Percentiles rank a stretch among this genome's conserved stretches.
Conservation (phyloP, 2,888 invertebrate species). For the Myathropa florea region DNA sequence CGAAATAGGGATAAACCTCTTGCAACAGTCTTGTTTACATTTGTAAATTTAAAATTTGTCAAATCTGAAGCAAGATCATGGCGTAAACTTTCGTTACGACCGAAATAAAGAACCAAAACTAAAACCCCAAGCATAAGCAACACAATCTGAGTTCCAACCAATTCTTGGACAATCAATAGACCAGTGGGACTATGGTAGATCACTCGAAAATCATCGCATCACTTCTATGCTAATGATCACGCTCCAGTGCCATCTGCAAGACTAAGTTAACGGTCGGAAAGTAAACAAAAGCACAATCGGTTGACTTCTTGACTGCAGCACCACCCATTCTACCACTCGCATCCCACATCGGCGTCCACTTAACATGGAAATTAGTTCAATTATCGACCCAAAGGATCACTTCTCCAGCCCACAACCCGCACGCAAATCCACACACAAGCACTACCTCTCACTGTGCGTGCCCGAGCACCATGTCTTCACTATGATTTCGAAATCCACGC, state of each 20-base stretch:
- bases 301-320: not conserved
- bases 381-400: slow-evolving; percentile 27
- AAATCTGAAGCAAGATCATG: too few relatives aligned
- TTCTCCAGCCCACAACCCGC: slow-evolving; percentile 42
- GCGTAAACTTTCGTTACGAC: too few relatives aligned
- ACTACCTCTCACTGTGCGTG: slow-evolving; percentile 36
- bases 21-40: too few relatives aligned
- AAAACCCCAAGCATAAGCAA: too few relatives aligned
- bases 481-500: too few relatives aligned
- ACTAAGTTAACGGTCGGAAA: not conserved
- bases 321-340: not conserved
- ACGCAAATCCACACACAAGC: not conserved
- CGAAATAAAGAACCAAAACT: too few relatives aligned
- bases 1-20: too few relatives aligned
- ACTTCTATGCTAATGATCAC: not conserved
- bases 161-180: too few relatives aligned
- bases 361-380: slow-evolving; percentile 48
- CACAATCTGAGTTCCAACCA: too few relatives aligned
- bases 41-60: too few relatives aligned
- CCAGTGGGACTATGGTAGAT: too few relatives aligned
- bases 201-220: not conserved
- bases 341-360: slow-evolving; percentile 36
- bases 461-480: not conserved
- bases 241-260: not conserved
- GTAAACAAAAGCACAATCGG: not conserved